Base-by-base conservation (phyloP, 1,140 invertebrate species). In the Drosophila kurseongensis region DNA sequence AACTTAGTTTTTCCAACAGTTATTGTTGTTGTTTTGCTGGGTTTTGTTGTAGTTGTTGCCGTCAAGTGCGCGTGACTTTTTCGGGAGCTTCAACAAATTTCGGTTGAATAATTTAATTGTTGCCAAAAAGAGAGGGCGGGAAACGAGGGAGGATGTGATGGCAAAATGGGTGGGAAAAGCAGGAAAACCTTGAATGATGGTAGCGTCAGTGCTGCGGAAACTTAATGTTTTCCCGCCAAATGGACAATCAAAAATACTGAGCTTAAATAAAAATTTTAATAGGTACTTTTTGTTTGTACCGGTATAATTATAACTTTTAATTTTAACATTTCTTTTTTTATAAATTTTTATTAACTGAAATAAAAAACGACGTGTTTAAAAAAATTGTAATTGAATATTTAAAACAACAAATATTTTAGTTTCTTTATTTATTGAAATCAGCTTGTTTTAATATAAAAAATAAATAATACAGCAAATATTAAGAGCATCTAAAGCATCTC, bases 41-140 rank as follows among this genome's bases (percentile, higher is more conserved):
- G 27, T 29, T 42, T 41, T 58, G 56, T 51, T 67, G 67, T 75
- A 54, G 65, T 78, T 58, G 50, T 61, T 75, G 60, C 63, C 76
- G 79, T 88, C 82, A 85, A 85, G 82, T 86, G 82, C 81, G 81
- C 81, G 81, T 85, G 81, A 85, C 81, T 85, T 85, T 85, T 85
- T 72, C 66, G 81, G 78, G 72, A 79, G 75, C 81, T 80, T 75
- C 78, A 78, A 78, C 67, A 85, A 85, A 85, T 85, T 86, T 85
- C 74, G 82, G 78, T 85, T 85, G 82, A 85, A 85, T 85, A 85
- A 85, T 85, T 85, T 85, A 85, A 85, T 85, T 85, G 82, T 86
- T 85, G 78, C 78, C 62, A 63, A 85, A 85, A 66, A 65, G 76
- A 77, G 66, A 69, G 62, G 7, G 32, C 44, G 27, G 36, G 13